Evolutionary conservation across 2,888 invertebrate genomes (phyloP).

Genomic region (Strigamia transsilvanica): DNA sequence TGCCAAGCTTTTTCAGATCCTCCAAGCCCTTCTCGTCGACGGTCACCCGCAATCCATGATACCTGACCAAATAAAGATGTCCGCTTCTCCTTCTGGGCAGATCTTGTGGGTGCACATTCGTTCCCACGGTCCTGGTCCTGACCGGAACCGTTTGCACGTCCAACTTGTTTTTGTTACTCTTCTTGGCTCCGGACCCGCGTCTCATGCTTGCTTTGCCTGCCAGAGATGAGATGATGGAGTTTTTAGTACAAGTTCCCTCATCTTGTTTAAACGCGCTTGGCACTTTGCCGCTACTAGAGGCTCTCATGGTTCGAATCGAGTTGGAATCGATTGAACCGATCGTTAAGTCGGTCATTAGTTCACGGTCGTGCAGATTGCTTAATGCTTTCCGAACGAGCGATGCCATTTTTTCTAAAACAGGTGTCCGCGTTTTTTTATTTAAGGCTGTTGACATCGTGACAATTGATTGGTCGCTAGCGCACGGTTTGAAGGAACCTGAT

Average conservation of each 20-base stretch:
- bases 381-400: conserved; percentile 8
- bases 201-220: conserved; percentile 8
- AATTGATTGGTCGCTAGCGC: neutral
- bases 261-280: conserved; percentile 7
- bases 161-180: neutral
- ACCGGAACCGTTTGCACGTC: conserved; percentile 3
- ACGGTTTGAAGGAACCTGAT: neutral
- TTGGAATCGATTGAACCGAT: conserved; percentile 22
- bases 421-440: neutral
- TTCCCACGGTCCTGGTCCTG: conserved; percentile 31
- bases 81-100: neutral
- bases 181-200: neutral
- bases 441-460: neutral
- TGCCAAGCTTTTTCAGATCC: conserved; percentile 36
- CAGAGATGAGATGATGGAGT: neutral
- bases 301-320: neutral
- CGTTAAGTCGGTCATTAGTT: conserved; percentile 44
- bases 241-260: conserved; percentile 17
- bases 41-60: conserved; percentile 19
- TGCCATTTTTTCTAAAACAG: conserved; percentile 46
- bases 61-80: conserved; percentile 21
- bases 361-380: conserved; percentile 45
- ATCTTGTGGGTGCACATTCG: conserved; percentile 22
- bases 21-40: conserved; percentile 25
- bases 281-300: neutral